phyloP scores from a whole-genome alignment of 2,888 invertebrate genomes.

The Ceraclea dissimilis region DNA sequence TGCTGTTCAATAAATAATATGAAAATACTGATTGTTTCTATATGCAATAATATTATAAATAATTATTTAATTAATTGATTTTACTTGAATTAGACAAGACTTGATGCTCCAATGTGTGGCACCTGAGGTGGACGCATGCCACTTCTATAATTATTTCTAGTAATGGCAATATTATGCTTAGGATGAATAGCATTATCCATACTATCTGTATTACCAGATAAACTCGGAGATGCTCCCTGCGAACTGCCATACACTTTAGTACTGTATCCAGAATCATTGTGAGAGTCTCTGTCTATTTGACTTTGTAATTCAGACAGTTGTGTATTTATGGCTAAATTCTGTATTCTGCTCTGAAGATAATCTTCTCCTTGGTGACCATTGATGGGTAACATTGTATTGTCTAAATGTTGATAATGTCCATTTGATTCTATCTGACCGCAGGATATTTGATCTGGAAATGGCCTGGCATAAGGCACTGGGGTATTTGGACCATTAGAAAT shows the following conservation, averaged over 20 bases:
- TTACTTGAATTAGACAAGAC: constrained; percentile 48
- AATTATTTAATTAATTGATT: background rate
- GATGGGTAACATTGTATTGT: constrained; percentile 26
- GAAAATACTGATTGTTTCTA: background rate
- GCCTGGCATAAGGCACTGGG: background rate
- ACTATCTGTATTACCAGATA: constrained; percentile 51
- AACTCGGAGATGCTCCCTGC: constrained; percentile 69
- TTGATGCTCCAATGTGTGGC: constrained; percentile 53
- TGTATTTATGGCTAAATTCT: constrained; percentile 45
- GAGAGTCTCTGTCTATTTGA: constrained; percentile 57
- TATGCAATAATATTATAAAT: constrained; percentile 5
- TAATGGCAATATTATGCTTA: constrained; percentile 33
- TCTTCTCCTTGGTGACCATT: constrained; percentile 34
- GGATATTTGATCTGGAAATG: constrained; percentile 1
- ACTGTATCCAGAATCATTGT: constrained; percentile 81
- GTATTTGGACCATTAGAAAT: background rate
- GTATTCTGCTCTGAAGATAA: constrained; percentile 42
- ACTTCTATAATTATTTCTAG: constrained; percentile 31
- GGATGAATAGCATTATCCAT: constrained; percentile 35
- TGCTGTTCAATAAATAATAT: background rate
- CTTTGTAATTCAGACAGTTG: constrained; percentile 44
- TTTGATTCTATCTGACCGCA: background rate
- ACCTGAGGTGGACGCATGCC: constrained; percentile 30
- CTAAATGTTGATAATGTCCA: constrained; percentile 19
- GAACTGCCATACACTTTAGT: constrained; percentile 75